Base-by-base conservation (phyloP, 1,140 invertebrate genomes). In the Linepithema humile region DNA sequence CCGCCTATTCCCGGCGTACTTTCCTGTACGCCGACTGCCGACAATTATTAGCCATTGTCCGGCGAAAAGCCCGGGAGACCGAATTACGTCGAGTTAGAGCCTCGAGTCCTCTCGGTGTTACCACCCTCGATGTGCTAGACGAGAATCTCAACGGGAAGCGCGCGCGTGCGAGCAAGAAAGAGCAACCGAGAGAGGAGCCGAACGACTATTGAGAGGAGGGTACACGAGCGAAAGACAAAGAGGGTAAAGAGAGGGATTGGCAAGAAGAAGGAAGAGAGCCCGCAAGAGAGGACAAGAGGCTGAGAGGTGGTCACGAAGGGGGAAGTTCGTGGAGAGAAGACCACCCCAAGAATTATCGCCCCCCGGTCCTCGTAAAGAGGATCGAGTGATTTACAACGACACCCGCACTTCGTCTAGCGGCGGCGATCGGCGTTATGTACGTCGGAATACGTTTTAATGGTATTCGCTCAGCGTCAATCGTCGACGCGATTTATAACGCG, bases 31-130 rank as follows among this genome's bases (percentile, higher is more conserved):
- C 40, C 73, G 86, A 88, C 82, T 86, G 88, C 86, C 89, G 92
- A 91, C 92, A 93, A 94, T 94, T 94, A 93, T 93, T 92, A 93
- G 91, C 92, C 88, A 94, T 94, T 93, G 92, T 92, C 65, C 86
- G 59, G 53, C 75, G 88, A 85, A 91, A 92, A 92, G 89, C 91
- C 90, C 91, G 69, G 53, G 91, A 89, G 91, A 90, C 88, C 87
- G 89, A 91, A 92, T 93, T 92, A 93, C 88, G 85, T 82, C 83
- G 64, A 73, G 72, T 75, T 77, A 69, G 84, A 77, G 64, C 75
- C 82, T 65, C 57, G 65, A 74, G 82, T 83, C 75, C 38, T 83
- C 29, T 62, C 77, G 50, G 29, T 50, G 78, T 85, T 74, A 40
- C 69, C 38, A 45, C 26, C 50, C 32, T 73, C 83, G 70, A 40